Conservation (phyloP, 23 tunicate species). For the Styela clava region DNA sequence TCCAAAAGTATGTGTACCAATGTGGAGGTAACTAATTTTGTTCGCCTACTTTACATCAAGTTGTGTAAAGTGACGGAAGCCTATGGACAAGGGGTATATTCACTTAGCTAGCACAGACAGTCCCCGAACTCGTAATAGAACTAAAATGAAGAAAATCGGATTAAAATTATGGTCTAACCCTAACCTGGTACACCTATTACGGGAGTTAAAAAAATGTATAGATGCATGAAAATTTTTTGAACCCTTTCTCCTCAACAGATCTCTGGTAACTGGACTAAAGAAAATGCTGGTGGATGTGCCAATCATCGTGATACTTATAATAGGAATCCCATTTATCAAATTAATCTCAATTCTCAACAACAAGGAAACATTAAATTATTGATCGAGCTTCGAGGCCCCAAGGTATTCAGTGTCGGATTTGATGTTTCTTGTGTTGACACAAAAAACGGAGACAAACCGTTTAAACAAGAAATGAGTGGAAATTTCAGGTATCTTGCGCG, state of each 20-base stretch:
- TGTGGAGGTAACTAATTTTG: too few relatives aligned
- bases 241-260: constrained; percentile 32
- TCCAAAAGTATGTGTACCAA: too few relatives aligned
- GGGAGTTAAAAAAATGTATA: too few relatives aligned
- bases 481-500: constrained; percentile 44
- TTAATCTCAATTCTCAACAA: constrained; percentile 39
- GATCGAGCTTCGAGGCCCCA: constrained; percentile 75
- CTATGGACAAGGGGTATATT: too few relatives aligned
- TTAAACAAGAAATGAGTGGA: constrained; percentile 41
- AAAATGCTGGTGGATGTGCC: constrained; percentile 91
- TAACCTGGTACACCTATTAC: too few relatives aligned
- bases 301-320: constrained; percentile 76
- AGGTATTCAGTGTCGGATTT: constrained; percentile 67
- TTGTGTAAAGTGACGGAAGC: too few relatives aligned
- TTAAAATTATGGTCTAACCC: too few relatives aligned
- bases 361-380: constrained; percentile 19
- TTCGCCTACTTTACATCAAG: too few relatives aligned
- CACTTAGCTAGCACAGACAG: too few relatives aligned
- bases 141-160: too few relatives aligned
- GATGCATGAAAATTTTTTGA: too few relatives aligned
- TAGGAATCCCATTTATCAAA: constrained; percentile 62
- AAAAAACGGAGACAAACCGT: constrained; percentile 59
- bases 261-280: constrained; percentile 61
- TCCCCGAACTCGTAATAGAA: too few relatives aligned
- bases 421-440: constrained; percentile 83